Evolutionary conservation across 2,888 invertebrate species (phyloP).

Genomic region (Scaptodrosophila latifasciaeformis): DNA sequence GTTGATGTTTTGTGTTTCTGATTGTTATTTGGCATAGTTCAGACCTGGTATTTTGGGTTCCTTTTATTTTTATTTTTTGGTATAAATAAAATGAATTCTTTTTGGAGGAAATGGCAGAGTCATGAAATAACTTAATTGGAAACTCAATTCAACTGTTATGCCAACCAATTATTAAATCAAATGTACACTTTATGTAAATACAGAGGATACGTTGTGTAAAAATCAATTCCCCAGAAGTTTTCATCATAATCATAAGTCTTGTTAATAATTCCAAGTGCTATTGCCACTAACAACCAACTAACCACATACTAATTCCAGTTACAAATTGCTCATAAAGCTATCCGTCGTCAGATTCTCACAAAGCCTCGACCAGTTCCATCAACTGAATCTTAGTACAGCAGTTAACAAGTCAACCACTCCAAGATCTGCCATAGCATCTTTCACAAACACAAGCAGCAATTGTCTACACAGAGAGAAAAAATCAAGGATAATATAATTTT

Average conservation of each 20-base stretch:
- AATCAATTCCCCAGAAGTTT: neutral
- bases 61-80: constrained; percentile 8
- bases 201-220: neutral
- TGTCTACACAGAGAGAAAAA: too few species aligned
- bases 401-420: too few species aligned
- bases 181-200: neutral
- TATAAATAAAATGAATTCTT: constrained; percentile 41
- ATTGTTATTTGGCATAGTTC: constrained; percentile 13
- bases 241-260: too few species aligned
- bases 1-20: constrained; percentile 48
- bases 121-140: constrained; percentile 62
- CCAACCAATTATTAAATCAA: constrained; percentile 25
- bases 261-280: constrained; percentile 13
- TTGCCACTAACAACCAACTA: too few species aligned
- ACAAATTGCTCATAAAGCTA: constrained; percentile 43
- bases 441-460: too few species aligned
- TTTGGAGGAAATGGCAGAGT: constrained; percentile 15
- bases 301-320: constrained; percentile 46
- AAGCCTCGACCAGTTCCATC: constrained; percentile 10
- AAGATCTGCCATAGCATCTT: too few species aligned
- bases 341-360: too few species aligned
- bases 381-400: too few species aligned
- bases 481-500: too few species aligned
- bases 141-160: constrained; percentile 43
- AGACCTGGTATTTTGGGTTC: neutral